Conservation (phyloP, 2,888 invertebrate species). For the Cheilosia vernalis region DNA sequence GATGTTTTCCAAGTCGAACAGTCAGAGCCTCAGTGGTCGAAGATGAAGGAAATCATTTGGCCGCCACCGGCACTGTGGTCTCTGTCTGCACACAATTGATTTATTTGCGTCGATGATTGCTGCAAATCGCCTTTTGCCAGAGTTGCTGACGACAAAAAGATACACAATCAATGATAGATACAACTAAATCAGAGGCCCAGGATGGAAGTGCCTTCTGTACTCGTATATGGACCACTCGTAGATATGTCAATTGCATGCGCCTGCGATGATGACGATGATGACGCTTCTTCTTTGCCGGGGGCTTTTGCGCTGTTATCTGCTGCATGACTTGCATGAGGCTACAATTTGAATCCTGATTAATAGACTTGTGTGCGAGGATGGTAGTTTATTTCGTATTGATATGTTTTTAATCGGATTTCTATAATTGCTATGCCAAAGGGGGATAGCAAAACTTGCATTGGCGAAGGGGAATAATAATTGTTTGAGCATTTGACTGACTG, state of each 20-base stretch:
- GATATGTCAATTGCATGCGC: constrained; percentile 65
- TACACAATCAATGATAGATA: constrained; percentile 62
- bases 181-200: constrained; percentile 62
- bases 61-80: constrained; percentile 60
- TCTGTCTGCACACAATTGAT: constrained; percentile 49
- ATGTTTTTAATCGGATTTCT: constrained; percentile 69
- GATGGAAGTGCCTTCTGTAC: constrained; percentile 50
- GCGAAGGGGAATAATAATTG: neutral
- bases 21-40: constrained; percentile 9
- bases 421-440: constrained; percentile 42
- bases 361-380: constrained; percentile 27
- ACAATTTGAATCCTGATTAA: constrained; percentile 62
- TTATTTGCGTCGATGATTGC: constrained; percentile 72
- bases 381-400: constrained; percentile 32
- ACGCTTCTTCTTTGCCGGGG: constrained; percentile 3
- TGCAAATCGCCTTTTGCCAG: constrained; percentile 55
- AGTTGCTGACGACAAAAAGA: constrained; percentile 36
- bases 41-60: constrained; percentile 53
- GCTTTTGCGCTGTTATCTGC: constrained; percentile 24
- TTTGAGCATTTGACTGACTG: neutral
- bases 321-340: constrained; percentile 38
- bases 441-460: neutral
- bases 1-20: constrained; percentile 25
- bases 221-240: constrained; percentile 25
- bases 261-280: constrained; percentile 35